Percentiles rank a stretch among this genome's conserved stretches.
Evolutionary conservation across 2,888 invertebrate genomes (phyloP).

Genomic region (Congeria kusceri): DNA sequence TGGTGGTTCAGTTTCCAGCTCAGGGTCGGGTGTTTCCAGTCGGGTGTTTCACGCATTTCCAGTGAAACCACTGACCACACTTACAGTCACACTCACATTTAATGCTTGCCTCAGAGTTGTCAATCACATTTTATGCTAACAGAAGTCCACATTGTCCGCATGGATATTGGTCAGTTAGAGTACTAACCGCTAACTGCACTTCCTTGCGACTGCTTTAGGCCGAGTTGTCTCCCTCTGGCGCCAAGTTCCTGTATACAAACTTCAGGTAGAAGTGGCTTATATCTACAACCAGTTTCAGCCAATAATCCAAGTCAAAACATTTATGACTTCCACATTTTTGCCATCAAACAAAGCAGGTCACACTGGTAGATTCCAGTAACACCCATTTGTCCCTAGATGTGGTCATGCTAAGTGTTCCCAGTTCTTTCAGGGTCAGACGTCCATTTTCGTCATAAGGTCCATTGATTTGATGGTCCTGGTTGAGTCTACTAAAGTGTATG

Average conservation of each 20-base stretch:
- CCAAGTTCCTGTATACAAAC: too few relatives aligned
- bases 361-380: constrained; percentile 10
- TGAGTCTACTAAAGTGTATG: constrained; percentile 2
- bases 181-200: constrained; percentile 3
- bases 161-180: neutral
- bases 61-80: constrained; percentile 19
- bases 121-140: neutral
- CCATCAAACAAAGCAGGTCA: constrained; percentile 35
- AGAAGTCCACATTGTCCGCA: constrained; percentile 24
- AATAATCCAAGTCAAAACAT: neutral
- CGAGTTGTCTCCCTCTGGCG: too few relatives aligned
- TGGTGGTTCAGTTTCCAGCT: neutral
- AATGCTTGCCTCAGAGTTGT: constrained; percentile 1
- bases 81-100: constrained; percentile 19
- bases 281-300: neutral
- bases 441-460: constrained; percentile 1
- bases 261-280: too few relatives aligned
- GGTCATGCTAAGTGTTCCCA: neutral
- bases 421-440: neutral
- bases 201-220: too few relatives aligned
- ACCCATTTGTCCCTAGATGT: constrained; percentile 22
- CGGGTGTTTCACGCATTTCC: constrained; percentile 10
- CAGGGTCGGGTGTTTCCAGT: constrained; percentile 12
- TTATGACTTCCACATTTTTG: neutral
- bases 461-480: neutral